These are phyloP conservation scores for Prolemur simus DNA, from an alignment of 2,113 vertebrate genomes.

Conservation along the genomic window DNA sequence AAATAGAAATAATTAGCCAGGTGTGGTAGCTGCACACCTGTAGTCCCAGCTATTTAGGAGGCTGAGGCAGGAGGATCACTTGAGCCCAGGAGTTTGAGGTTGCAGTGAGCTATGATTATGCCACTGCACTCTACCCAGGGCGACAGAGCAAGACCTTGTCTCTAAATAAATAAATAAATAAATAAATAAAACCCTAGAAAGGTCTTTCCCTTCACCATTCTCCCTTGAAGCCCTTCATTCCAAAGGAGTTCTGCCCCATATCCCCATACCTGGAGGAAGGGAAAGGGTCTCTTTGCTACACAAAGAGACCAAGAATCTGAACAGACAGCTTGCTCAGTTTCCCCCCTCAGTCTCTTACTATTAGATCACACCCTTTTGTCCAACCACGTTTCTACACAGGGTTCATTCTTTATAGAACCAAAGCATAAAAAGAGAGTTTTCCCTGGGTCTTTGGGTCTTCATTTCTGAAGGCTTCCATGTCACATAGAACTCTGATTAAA, in stretches of 20 bases:
- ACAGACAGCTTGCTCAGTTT: not conserved
- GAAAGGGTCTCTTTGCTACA: not conserved
- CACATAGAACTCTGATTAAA: not conserved
- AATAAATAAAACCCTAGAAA: not conserved
- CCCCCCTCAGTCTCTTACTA: not conserved
- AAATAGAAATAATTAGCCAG: no score
- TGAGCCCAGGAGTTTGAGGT: no score
- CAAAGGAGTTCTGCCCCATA: not conserved
- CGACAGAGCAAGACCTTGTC: no score
- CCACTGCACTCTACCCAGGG: no score
- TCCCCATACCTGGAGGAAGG: not conserved
- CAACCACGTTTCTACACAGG: not conserved
- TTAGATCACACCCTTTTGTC: not conserved
- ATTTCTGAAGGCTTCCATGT: not conserved
- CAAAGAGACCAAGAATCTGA: not conserved
- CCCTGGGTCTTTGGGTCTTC: not conserved
- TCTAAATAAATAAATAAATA: no score
- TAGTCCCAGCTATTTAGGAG: no score
- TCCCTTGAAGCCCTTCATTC: not conserved
- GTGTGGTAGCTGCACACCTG: no score
- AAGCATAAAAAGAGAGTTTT: not conserved
- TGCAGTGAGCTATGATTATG: no score
- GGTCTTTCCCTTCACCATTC: not conserved
- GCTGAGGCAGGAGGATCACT: no score
- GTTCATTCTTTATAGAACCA: not conserved